These are phyloP conservation scores for Chaenocephalus aceratus DNA, from an alignment of 2,113 vertebrate species.

Conservation along the genomic window DNA sequence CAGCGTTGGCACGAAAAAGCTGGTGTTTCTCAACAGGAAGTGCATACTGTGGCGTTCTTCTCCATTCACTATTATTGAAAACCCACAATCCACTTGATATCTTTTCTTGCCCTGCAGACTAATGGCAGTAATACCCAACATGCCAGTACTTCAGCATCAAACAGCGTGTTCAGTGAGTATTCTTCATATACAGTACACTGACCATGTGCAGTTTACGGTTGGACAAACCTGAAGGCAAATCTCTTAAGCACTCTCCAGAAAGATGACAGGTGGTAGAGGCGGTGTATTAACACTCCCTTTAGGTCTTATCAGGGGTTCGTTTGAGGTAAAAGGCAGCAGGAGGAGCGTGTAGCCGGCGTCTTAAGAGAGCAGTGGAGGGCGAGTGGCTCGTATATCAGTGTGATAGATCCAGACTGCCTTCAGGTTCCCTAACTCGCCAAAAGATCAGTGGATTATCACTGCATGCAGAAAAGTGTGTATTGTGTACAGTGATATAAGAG, in stretches of 20 bases:
- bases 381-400: conserved; percentile 12
- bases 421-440: neutral
- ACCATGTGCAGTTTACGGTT: neutral
- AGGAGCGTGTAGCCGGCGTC: neutral
- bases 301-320: conserved; percentile 35
- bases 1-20: neutral
- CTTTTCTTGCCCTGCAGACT: neutral
- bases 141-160: neutral
- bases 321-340: conserved; percentile 32
- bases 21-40: conserved; percentile 35
- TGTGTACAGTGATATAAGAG: neutral
- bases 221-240: conserved; percentile 18
- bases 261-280: conserved; percentile 24
- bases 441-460: conserved; percentile 4
- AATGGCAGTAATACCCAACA: neutral
- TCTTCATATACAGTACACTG: neutral
- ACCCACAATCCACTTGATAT: neutral
- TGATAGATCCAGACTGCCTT: too few relatives aligned
- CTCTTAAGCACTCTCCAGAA: conserved; percentile 10
- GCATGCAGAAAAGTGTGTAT: neutral
- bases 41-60: neutral
- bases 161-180: neutral
- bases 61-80: neutral
- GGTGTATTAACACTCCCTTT: conserved; percentile 25
- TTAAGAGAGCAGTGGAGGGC: conserved; percentile 18